Conservation (phyloP, 64 coral and sea anemone species). For the Montipora cactus region DNA sequence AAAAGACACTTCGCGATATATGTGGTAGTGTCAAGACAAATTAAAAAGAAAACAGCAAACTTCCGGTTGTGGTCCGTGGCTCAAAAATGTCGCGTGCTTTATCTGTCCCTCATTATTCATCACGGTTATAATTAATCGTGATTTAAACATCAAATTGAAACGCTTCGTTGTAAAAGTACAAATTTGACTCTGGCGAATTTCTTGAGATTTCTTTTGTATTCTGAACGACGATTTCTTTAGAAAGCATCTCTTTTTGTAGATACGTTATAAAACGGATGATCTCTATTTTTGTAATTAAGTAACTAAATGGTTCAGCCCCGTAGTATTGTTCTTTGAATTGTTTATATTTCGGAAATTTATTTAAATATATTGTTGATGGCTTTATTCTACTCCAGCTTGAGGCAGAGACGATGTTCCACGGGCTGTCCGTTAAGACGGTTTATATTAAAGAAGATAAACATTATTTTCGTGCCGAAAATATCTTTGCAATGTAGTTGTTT, state of each 20-base stretch:
- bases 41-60: too few relatives aligned
- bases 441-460: conserved; percentile 15
- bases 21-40: too few relatives aligned
- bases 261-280: conserved; percentile 6
- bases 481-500: too few relatives aligned
- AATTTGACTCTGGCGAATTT: not conserved
- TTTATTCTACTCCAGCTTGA: not conserved
- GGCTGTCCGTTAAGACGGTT: conserved; percentile 17
- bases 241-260: conserved; percentile 70
- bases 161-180: not conserved
- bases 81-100: too few relatives aligned
- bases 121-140: too few relatives aligned
- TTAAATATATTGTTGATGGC: not conserved
- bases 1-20: too few relatives aligned
- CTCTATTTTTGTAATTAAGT: conserved; percentile 84
- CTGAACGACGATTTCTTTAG: not conserved
- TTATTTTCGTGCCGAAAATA: not conserved
- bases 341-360: conserved; percentile 28
- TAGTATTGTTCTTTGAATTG: not conserved
- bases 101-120: too few relatives aligned
- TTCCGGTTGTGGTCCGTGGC: too few relatives aligned
- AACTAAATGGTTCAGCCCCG: conserved; percentile 5
- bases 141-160: not conserved
- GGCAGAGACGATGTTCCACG: not conserved
- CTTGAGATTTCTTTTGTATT: not conserved